phyloP scores from a whole-genome alignment of 2,888 invertebrate species.

The Ectropis crepuscularia region DNA sequence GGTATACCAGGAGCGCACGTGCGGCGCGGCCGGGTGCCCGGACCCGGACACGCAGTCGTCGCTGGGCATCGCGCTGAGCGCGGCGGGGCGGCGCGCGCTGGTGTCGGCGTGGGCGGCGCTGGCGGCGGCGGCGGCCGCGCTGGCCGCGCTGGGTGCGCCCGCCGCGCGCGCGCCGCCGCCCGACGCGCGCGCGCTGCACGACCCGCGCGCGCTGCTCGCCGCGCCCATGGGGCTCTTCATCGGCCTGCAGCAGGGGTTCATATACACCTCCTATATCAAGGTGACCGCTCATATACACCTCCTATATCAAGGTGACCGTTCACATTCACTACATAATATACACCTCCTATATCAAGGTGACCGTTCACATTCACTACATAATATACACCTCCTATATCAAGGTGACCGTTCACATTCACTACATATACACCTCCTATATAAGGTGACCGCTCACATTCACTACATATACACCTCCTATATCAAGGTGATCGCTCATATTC shows the following conservation, averaged over 20 bases:
- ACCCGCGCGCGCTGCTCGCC: slow-evolving; percentile 87
- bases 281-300: slow-evolving; percentile 65
- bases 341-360: too few relatives aligned
- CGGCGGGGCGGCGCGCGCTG: slow-evolving; percentile 64
- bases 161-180: slow-evolving; percentile 70
- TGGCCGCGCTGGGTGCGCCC: slow-evolving; percentile 69
- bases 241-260: slow-evolving; percentile 93
- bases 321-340: too few relatives aligned
- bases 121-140: slow-evolving; percentile 60
- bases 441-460: too few relatives aligned
- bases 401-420: too few relatives aligned
- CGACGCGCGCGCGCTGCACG: slow-evolving; percentile 74
- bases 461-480: too few relatives aligned
- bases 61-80: slow-evolving; percentile 64
- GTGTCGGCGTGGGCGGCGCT: slow-evolving; percentile 70
- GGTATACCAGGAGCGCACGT: slow-evolving; percentile 64
- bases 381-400: too few relatives aligned
- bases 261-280: slow-evolving; percentile 92
- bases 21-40: slow-evolving; percentile 76
- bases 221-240: slow-evolving; percentile 92
- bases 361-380: too few relatives aligned
- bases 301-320: too few relatives aligned
- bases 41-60: slow-evolving; percentile 69
- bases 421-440: too few relatives aligned
- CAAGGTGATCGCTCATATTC: too few relatives aligned